phyloP scores from a whole-genome alignment of 1,140 invertebrate species.

The Drosophila simulans region DNA sequence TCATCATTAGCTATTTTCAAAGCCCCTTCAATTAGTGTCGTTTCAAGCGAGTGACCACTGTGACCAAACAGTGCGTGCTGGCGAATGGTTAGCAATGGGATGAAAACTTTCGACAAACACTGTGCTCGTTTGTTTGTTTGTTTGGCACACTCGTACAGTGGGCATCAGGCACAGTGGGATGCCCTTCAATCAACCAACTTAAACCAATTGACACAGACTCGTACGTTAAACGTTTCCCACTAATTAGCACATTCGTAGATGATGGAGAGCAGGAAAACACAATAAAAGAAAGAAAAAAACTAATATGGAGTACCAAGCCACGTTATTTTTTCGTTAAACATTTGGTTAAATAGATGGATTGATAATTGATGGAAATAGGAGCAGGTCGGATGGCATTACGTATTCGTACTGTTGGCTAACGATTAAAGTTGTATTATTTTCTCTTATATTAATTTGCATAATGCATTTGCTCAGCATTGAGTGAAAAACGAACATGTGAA shows the following conservation, averaged over 20 bases:
- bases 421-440: background rate
- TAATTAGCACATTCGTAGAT: conserved; percentile 70
- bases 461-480: conserved; percentile 17
- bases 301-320: conserved; percentile 29
- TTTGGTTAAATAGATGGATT: conserved; percentile 45
- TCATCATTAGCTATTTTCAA: background rate
- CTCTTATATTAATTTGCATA: conserved; percentile 32
- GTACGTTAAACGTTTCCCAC: conserved; percentile 68
- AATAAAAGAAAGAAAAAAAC: conserved; percentile 12
- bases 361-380: conserved; percentile 44
- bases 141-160: conserved; percentile 31
- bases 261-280: conserved; percentile 23
- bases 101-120: conserved; percentile 40
- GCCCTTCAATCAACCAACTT: conserved; percentile 58
- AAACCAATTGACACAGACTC: conserved; percentile 49
- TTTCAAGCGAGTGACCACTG: conserved; percentile 1
- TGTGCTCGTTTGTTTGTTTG: conserved; percentile 9
- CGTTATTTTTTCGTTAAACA: conserved; percentile 39
- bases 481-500: conserved; percentile 9
- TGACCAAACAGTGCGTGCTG: conserved; percentile 13
- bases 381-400: conserved; percentile 15
- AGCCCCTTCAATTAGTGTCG: background rate
- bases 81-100: conserved; percentile 26
- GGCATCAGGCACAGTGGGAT: conserved; percentile 34
- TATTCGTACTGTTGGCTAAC: conserved; percentile 6